Evolutionary conservation across 2,113 vertebrate genomes (phyloP), one percentile per base, ranked within the genome.

Genomic region (Leucopsar rothschildi): DNA sequence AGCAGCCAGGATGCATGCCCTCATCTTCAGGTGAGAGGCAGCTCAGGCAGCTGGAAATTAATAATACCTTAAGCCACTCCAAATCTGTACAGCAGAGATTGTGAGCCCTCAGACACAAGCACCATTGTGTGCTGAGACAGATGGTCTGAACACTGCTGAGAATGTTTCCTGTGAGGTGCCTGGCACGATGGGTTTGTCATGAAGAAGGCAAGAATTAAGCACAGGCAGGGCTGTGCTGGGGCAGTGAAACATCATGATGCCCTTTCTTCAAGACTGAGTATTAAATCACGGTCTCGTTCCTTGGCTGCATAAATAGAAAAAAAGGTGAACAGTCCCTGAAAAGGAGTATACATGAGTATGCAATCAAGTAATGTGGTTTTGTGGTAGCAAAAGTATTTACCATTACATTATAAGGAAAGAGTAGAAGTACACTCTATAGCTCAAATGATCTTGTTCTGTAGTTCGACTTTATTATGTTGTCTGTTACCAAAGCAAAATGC

Each of bases 31-130:
- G 91, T 95, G 86, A 97, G 92, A 86, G 88, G 60, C 39, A 90
- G 55, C 64, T 77, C 79, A 83, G 92, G 69, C 90, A 92, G 92
- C 94, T 95, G 95, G 91, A 97, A 92, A 94, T 95, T 92, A 90
- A 86, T 95, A 90, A 83, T 75, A 86, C 80, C 72, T 95, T 92
- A 78, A 86, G 64, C 71, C 76, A 60, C 68, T 95, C 88, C 90
- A 78, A 29, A 50, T 81, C 68, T 55, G 52, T 92, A 70, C 42
- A 63, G 64, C 55, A 73, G 79, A 88, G 64, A 50, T 63, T 72
- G 80, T 49, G 84, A 91, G 76, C 72, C 60, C 60, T 94, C 52
- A 81, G 91, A 94, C 90, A 94, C 72, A 81, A 90, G 80, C 55
- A 71, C 33, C 56, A 44, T 75, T 92, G 72, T 90, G 56, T 77